These are phyloP conservation scores for Pocota personata DNA, from an alignment of 2,888 invertebrate genomes.

Conservation along the genomic window DNA sequence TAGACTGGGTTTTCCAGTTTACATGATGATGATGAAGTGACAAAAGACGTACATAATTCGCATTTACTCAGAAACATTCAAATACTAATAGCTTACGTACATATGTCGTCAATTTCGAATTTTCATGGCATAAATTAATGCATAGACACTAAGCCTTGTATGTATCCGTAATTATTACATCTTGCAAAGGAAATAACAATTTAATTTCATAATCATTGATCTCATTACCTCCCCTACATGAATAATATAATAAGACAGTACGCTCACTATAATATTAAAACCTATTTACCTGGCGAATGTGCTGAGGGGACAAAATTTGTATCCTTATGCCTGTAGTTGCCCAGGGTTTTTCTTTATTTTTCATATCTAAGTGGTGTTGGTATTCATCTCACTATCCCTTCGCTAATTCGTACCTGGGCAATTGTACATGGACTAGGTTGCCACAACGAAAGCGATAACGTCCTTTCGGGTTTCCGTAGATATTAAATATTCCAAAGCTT, in stretches of 20 bases:
- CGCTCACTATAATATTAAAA: not conserved
- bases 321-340: not conserved
- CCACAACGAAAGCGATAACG: not conserved
- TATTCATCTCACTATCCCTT: not conserved
- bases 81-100: too few relatives aligned
- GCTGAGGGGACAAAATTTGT: not conserved
- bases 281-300: not conserved
- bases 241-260: not conserved
- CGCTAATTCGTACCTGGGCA: not conserved
- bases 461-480: not conserved
- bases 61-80: too few relatives aligned
- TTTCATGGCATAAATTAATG: too few relatives aligned
- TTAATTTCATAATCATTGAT: too few relatives aligned
- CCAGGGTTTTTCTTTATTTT: not conserved
- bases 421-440: not conserved
- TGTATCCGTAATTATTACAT: too few relatives aligned
- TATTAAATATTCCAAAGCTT: not conserved
- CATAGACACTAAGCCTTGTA: too few relatives aligned
- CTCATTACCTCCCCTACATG: not conserved
- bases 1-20: too few relatives aligned
- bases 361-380: not conserved
- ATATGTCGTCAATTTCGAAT: too few relatives aligned
- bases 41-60: too few relatives aligned
- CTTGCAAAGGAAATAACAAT: too few relatives aligned
- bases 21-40: too few relatives aligned